A percentile compares a stretch with the other conserved stretches of the same genome.
Evolutionary conservation across 2,888 invertebrate genomes (phyloP).

Genomic region (Acheta domesticus): DNA sequence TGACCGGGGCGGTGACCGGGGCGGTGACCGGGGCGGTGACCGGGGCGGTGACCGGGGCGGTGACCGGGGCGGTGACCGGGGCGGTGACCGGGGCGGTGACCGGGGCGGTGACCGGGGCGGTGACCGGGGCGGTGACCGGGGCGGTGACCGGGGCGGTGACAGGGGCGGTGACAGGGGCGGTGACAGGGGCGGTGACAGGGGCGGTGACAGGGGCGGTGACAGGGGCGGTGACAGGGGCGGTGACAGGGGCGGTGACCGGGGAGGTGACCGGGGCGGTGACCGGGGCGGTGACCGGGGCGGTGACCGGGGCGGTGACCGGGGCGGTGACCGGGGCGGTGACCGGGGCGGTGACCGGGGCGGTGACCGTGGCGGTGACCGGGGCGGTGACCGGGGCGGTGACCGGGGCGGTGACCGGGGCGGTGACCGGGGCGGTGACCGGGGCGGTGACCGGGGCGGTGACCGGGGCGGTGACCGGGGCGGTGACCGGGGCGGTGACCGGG

Average conservation of each 20-base stretch:
- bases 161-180: not conserved
- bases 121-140: not conserved
- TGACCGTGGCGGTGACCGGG: not conserved
- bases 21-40: no score
- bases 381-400: not conserved
- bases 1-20: no score
- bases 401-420: no score
- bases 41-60: no score
- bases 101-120: not conserved
- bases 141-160: not conserved
- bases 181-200: not conserved
- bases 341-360: not conserved
- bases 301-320: not conserved
- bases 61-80: not conserved
- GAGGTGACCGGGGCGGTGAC: not conserved
- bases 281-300: not conserved
- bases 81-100: not conserved
- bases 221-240: not conserved
- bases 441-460: no score
- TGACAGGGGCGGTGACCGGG: not conserved
- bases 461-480: no score
- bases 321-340: not conserved
- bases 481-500: no score
- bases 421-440: no score
- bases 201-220: not conserved